Evolutionary conservation across 2,113 vertebrate species (phyloP), one percentile per base, ranked within the genome.

Genomic region (Ceyx cyanopectus): DNA sequence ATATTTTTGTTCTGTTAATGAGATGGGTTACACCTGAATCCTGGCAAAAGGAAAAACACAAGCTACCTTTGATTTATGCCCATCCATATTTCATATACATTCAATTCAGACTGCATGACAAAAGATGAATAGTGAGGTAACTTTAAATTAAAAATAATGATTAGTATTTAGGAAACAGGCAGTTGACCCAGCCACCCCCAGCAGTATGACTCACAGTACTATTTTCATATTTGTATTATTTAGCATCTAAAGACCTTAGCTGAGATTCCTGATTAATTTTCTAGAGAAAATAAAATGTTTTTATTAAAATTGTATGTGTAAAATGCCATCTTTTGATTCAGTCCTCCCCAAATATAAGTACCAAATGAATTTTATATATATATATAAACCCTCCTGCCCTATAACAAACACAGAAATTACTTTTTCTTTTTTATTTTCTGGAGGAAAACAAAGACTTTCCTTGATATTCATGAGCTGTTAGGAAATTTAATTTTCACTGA

Each of bases 181-280:
- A 95, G 75, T 74, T 95, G 94, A 93, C 86, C 66, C 70, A 87
- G 81, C 81, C 87, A 91, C 75, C 66, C 54, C 70, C 81, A 87
- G 50, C 2, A 80, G 46, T 56, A 77, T 92, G 70, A 93, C 60
- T 95, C 87, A 94, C 51, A 43, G 69, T 48, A 82, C 72, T 91
- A 70, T 95, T 86, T 94, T 85, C 77, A 81, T 94, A 92, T 94
- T 89, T 92, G 46, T 93, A 89, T 91, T 87, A 91, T 73, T 85
- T 92, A 93, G 65, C 29, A 93, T 66, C 37, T 92, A 66, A 93
- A 93, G 78, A 89, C 70, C 41, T 66, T 80, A 92, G 46, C 50
- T 80, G 37, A 85, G 79, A 95, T 63, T 60, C 56, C 84, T 67
- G 29, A 79, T 76, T 61, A 61, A 80, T 87, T 87, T 85, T 85